A percentile compares a stretch with the other conserved stretches of the same genome.
Conservation (phyloP, 1,140 invertebrate genomes). For the Drosophila tsacasi region DNA sequence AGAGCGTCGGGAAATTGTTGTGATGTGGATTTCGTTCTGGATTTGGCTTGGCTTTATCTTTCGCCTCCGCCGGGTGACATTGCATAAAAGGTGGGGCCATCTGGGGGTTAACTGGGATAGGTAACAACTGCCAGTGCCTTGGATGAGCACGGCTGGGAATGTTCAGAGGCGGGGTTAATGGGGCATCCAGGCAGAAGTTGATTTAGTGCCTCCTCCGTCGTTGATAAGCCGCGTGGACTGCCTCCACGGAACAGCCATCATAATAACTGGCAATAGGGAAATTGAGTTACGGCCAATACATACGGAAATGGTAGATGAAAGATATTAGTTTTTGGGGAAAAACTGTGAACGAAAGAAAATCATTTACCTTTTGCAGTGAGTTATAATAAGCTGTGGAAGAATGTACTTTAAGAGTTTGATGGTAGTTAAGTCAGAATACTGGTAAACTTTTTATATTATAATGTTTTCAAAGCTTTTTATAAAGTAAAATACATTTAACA, state of each 20-base stretch:
- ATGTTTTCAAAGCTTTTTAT: not conserved
- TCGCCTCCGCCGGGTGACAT: conserved; percentile 60
- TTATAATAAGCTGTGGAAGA: not conserved
- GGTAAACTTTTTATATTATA: not conserved
- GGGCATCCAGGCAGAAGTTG: conserved; percentile 69
- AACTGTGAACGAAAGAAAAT: conserved; percentile 9
- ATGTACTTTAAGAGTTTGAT: not conserved
- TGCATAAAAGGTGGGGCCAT: conserved; percentile 67
- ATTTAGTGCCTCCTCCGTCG: conserved; percentile 64
- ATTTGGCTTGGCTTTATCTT: conserved; percentile 80
- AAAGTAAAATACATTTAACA: not conserved
- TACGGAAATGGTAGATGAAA: conserved; percentile 41
- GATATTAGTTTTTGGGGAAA: conserved; percentile 39
- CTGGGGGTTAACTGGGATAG: conserved; percentile 17
- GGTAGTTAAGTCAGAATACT: not conserved
- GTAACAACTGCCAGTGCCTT: conserved; percentile 30
- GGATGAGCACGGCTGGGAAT: not conserved
- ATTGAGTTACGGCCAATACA: conserved; percentile 50
- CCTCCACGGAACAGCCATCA: conserved; percentile 26
- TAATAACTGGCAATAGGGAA: conserved; percentile 50
- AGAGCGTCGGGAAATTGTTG: conserved; percentile 65
- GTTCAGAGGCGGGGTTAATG: conserved; percentile 26
- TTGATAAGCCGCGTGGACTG: conserved; percentile 61
- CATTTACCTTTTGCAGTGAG: conserved; percentile 8
- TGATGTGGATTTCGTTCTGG: conserved; percentile 78